Base-by-base conservation (phyloP, 37 sponge, comb jelly and placozoan genomes). In the Geodia barretti region DNA sequence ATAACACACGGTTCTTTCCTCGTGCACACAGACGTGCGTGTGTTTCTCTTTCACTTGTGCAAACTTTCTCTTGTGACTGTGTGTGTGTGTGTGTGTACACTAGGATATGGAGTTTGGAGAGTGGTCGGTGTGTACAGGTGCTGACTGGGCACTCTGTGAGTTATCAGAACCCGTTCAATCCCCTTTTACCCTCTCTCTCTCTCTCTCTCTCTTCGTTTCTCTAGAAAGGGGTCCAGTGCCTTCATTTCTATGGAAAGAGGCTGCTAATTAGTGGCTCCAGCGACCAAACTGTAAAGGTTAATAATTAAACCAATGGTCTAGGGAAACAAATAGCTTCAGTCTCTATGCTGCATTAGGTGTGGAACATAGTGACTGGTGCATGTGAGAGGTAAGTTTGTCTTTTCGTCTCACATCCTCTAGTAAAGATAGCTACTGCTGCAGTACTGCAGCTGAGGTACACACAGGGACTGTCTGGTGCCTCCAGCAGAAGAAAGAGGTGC, bases 141-240 rank as follows among this genome's bases (percentile, higher is more conserved):
- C 61, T 91, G 42, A 33, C 23, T 24, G 93, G 93, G 47, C 92
- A 94, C 41, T 37, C 42, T 61, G 95, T 94, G 54, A 40, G 83
- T 75, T 2, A 41, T 9, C 1, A 5, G 21, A 35, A 71, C 14
- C 14, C 19, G 20, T 14, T 21, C 19, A 59, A 59, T 20, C 17
- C 19, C 19, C 11, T 37, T n/a, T 37, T 14, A 73, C 19, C 58
- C 14, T 17, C 28, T 14, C 14, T 21, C 26, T 24, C 24, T 8
- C 17, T 83, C 66, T 37, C 76, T 19, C 65, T 71, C 39, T 5
- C 38, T 35, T 14, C 21, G 26, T 14, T 26, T 3, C 29, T 61
- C 24, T 71, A 94, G 95, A 87, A 88, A 42, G 74, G 86, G 0
- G 85, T 94, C 38, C 91, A 92, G 95, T 74, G 85, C 28, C 60